Evolutionary conservation across 2,113 vertebrate genomes (phyloP).

Genomic region (Tricholaema leucomelas): DNA sequence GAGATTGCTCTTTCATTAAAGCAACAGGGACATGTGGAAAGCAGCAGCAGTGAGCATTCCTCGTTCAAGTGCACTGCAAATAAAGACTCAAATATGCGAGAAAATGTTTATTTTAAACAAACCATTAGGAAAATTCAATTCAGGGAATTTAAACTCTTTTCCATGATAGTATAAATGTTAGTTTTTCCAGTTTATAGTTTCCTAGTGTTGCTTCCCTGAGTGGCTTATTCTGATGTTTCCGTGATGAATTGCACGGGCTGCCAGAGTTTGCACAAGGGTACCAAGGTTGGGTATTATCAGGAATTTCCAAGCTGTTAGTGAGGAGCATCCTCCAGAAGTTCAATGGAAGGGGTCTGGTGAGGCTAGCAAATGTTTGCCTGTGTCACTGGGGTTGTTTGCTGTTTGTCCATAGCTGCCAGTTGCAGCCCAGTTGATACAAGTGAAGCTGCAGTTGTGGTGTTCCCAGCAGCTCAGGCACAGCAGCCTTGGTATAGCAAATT

Average conservation of each 20-base stretch:
- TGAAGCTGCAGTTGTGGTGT: too few relatives aligned
- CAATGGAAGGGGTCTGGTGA: background rate
- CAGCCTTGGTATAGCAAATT: background rate
- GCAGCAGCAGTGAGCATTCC: background rate
- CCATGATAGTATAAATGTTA: background rate
- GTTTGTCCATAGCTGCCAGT: background rate
- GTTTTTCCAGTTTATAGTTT: conserved; percentile 16
- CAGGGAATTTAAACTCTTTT: conserved; percentile 24
- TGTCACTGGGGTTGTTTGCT: background rate
- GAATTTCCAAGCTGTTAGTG: background rate
- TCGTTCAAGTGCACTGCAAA: background rate
- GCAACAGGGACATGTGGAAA: background rate
- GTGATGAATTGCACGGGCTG: background rate
- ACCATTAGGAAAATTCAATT: background rate
- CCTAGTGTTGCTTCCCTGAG: background rate
- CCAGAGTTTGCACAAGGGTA: background rate
- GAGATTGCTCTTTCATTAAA: conserved; percentile 19
- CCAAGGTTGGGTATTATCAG: background rate
- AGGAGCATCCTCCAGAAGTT: background rate
- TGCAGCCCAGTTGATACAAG: accelerated
- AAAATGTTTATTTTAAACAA: background rate
- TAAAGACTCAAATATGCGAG: background rate
- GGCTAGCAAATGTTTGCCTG: background rate
- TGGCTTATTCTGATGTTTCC: background rate
- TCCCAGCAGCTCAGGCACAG: background rate